Evolutionary conservation across 2,797 vertebrate species (phyloP), one percentile per base, ranked within the genome.

Genomic region (Peromyscus melanophrys): DNA sequence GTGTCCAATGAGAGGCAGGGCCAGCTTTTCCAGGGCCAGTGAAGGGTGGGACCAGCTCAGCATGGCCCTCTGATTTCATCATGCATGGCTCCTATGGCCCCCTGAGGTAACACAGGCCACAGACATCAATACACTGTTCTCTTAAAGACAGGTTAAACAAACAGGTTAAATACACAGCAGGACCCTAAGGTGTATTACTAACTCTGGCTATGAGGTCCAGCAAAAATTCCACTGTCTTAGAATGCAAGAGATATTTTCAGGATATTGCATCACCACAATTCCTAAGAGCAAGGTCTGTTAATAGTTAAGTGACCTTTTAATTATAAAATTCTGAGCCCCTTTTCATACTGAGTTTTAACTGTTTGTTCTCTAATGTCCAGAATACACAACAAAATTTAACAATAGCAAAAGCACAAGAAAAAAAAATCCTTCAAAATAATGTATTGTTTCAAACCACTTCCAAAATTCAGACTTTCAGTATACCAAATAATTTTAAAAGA

Each of bases 331-430:
- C 19, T 75, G 40, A 67, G 13, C 13, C 17, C 27, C 55, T 94
- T 65, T 25, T 9, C 6, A 65, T 71, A 37, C 11, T 40, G 12
- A 27, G 11, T 63, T 34, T 89, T 67, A n/a, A 93, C 73, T 89
- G 21, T n/a, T 61, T 65, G 25, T 52, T 82, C 31, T 86, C 75
- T 87, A 84, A 88, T 55, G 40, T 61, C 31, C 7, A 67, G 65
- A 90, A 85, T 43, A 31, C 0, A 59, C 87, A 67, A 69, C 21
- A 82, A 94, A n/a, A 73, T 90, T 93, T 80, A 43, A 87, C 95
- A 84, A 78, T 65, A 73, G 69, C 3, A 91, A 78, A 90, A 90
- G 34, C 1, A 73, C 11, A 23, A 81, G 27, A 3, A 25, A 83
- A 57, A 34, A 87, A 57, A 37, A 57, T 43, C 1, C 43, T 27